phyloP scores from a whole-genome alignment of 2,797 vertebrate genomes.

The Microchirus variegatus region DNA sequence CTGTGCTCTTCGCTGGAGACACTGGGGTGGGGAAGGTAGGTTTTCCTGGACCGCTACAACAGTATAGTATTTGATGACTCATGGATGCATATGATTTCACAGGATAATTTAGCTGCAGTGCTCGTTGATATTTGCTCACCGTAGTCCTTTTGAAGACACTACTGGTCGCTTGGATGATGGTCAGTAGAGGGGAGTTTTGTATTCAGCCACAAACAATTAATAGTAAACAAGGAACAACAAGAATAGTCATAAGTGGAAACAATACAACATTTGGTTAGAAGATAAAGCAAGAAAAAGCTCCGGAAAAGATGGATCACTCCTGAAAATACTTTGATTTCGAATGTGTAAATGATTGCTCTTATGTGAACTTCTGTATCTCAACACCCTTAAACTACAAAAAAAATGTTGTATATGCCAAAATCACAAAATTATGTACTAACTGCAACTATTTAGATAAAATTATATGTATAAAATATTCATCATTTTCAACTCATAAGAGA shows the following conservation, averaged over 20 bases:
- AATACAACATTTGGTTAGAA: neutral
- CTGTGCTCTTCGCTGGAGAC: conserved; percentile 87
- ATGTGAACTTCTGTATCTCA: too few species aligned
- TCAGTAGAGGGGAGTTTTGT: neutral
- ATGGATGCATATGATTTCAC: neutral
- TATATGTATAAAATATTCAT: too few species aligned
- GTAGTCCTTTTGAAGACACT: neutral
- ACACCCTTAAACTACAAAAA: too few species aligned
- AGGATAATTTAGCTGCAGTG: neutral
- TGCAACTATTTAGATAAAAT: too few species aligned
- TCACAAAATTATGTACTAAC: neutral
- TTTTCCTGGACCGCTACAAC: neutral
- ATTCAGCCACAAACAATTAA: neutral
- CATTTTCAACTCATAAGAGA: too few species aligned
- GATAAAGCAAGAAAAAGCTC: too few species aligned
- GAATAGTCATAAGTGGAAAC: neutral
- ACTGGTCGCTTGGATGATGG: too few species aligned
- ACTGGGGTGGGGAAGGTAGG: conserved; percentile 92
- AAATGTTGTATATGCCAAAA: neutral
- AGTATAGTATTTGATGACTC: neutral
- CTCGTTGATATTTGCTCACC: too few species aligned
- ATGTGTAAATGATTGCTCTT: too few species aligned
- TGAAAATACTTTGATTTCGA: too few species aligned
- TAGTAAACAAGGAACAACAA: neutral
- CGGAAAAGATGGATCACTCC: too few species aligned